These are phyloP conservation scores for Sebastes oblongus DNA, from an alignment of 2,797 vertebrate genomes.

Conservation along the genomic window DNA sequence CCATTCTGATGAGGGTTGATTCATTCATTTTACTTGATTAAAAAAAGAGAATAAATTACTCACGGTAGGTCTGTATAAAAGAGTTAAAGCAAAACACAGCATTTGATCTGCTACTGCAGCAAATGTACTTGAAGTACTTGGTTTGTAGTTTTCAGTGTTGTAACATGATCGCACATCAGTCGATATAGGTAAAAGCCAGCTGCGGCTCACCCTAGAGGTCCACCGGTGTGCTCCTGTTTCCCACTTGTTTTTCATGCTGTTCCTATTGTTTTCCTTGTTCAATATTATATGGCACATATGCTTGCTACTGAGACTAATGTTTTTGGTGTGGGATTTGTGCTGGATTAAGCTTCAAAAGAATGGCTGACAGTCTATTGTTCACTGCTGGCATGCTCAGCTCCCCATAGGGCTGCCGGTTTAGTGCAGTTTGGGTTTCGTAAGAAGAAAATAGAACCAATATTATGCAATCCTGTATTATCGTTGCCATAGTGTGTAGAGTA, in stretches of 20 bases:
- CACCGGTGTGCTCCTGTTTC: slow-evolving; percentile 47
- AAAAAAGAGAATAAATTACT: not conserved
- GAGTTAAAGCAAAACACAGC: not conserved
- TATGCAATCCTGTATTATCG: slow-evolving; percentile 45
- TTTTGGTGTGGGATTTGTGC: slow-evolving; percentile 77
- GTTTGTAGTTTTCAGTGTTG: slow-evolving; percentile 31
- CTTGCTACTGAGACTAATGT: slow-evolving; percentile 71
- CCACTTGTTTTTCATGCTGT: slow-evolving; percentile 69
- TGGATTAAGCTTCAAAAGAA: slow-evolving; percentile 80
- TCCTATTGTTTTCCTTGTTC: slow-evolving; percentile 74
- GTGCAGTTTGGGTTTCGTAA: slow-evolving; percentile 53
- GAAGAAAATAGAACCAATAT: slow-evolving; percentile 47
- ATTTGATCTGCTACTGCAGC: slow-evolving; percentile 18
- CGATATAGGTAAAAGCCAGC: slow-evolving; percentile 60
- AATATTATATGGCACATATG: slow-evolving; percentile 80
- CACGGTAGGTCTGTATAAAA: not conserved
- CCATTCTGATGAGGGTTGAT: not conserved
- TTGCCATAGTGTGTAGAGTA: slow-evolving; percentile 2
- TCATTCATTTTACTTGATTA: not conserved
- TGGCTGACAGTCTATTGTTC: slow-evolving; percentile 71
- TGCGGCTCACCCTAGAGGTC: slow-evolving; percentile 51
- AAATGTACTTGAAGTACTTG: slow-evolving; percentile 21
- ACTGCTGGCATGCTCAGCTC: slow-evolving; percentile 62
- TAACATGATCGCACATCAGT: slow-evolving; percentile 42
- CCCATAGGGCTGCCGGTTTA: slow-evolving; percentile 57